Evolutionary conservation across 2,113 vertebrate genomes (phyloP), one percentile per base, ranked within the genome.

Genomic region (Prunella fulvescens): DNA sequence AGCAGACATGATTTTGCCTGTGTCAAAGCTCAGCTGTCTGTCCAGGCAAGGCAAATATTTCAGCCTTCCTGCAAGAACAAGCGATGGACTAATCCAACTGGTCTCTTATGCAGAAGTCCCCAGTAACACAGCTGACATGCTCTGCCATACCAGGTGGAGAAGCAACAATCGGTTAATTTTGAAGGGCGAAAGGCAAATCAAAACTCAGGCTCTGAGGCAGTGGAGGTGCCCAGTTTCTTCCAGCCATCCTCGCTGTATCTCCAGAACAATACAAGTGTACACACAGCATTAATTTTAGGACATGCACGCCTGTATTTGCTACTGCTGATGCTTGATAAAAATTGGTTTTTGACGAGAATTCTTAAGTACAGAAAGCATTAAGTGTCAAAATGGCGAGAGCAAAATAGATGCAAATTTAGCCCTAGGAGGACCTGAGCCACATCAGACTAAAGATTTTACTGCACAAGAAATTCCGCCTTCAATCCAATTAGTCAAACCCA

Each of bases 261-360:
- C 95, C 96, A 95, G 91, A 90, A 94, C 90, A 97, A 96, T 96
- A 95, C 93, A 95, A 96, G 95, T 92, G 95, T 40, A 97, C 93
- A 95, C 93, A 96, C 74, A 86, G 93, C 19, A 80, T 97, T 95
- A 95, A 93, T 88, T 95, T 96, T 95, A 93, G 39, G 56, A 94
- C 85, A 97, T 95, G 94, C 95, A 96, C 39, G 93, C 95, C 90
- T 95, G 86, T 84, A 95, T 91, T 76, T 94, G 87, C 93, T 95
- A 95, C 4, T 70, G 90, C 84, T 93, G 95, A 66, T 67, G 78
- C 90, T 92, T 6, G 58, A 70, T 24, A 91, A 88, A 96, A 95
- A 86, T 10, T 8, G 28, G 1, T 39, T 95, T 85, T 62, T 89
- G 88, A 93, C 78, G 90, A 95, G 48, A 93, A 73, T 67, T 93